Conservation (phyloP, 2,113 vertebrate species). For the Alosa alosa region DNA sequence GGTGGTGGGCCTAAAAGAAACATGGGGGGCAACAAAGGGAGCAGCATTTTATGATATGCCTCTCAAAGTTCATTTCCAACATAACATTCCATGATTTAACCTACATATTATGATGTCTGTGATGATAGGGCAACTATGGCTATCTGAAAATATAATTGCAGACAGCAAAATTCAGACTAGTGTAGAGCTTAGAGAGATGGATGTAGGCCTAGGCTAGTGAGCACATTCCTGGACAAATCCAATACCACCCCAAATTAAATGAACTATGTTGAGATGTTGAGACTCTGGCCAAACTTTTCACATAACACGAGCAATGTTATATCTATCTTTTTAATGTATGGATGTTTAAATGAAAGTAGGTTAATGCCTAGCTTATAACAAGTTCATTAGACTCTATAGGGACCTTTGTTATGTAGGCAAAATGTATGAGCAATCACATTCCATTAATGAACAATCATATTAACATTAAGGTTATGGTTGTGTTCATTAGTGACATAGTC, state of each 20-base stretch:
- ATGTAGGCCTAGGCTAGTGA: background rate
- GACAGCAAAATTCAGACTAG: background rate
- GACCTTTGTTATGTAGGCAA: background rate
- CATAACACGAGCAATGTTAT: background rate
- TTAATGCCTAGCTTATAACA: background rate
- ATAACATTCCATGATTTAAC: background rate
- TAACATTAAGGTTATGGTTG: background rate
- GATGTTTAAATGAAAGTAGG: background rate
- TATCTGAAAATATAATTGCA: background rate
- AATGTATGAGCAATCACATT: background rate
- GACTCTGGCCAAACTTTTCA: background rate
- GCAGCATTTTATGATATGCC: background rate
- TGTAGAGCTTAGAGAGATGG: background rate
- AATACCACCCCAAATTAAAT: background rate
- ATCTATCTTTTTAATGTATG: background rate
- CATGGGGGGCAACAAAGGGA: no score
- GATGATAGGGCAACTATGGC: no score
- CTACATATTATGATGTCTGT: background rate
- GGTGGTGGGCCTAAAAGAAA: background rate
- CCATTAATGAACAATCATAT: background rate
- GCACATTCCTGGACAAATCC: background rate
- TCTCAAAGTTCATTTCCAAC: background rate
- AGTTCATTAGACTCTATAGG: background rate
- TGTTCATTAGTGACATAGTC: background rate
- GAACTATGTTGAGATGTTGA: background rate